These are phyloP conservation scores for Pseudanteris insignis DNA, from an alignment of 2,888 invertebrate species.

Conservation along the genomic window DNA sequence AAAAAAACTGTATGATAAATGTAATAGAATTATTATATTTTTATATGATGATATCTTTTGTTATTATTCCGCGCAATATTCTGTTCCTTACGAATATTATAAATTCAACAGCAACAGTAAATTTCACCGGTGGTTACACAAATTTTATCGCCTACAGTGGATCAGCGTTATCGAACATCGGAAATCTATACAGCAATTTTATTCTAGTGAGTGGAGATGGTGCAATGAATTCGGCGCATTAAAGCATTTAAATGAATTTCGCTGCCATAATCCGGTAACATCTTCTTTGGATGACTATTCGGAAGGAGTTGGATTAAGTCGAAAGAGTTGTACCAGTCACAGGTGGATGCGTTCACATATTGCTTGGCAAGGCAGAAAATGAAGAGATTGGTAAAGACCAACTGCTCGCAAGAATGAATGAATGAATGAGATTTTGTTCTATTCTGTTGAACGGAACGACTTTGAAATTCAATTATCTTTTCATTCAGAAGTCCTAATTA, in stretches of 20 bases:
- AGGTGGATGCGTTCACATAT: conserved; percentile 50
- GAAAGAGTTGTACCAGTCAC: conserved; percentile 43
- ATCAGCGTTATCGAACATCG: conserved; percentile 6
- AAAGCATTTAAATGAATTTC: conserved; percentile 16
- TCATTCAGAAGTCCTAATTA: conserved; percentile 55
- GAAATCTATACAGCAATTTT: conserved; percentile 3
- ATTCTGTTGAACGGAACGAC: conserved; percentile 46
- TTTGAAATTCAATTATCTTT: conserved; percentile 52
- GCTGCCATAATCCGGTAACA: background rate
- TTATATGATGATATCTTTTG: too few relatives aligned
- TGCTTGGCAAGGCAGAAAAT: conserved; percentile 54
- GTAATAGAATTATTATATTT: too few relatives aligned
- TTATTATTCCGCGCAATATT: too few relatives aligned
- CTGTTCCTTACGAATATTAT: too few relatives aligned
- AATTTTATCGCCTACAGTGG: too few relatives aligned
- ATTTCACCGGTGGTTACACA: too few relatives aligned
- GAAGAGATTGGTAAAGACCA: conserved; percentile 52
- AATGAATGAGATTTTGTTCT: conserved; percentile 38
- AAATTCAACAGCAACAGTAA: too few relatives aligned
- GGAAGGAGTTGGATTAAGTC: conserved; percentile 35
- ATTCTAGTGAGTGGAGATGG: background rate
- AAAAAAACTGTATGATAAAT: too few relatives aligned
- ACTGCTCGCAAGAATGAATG: conserved; percentile 45
- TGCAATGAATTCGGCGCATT: conserved; percentile 1
- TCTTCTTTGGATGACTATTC: conserved; percentile 25